Percentiles rank a stretch among this genome's conserved stretches.
phyloP scores from a whole-genome alignment of 2,797 vertebrate genomes.

The Oophaga sylvatica region DNA sequence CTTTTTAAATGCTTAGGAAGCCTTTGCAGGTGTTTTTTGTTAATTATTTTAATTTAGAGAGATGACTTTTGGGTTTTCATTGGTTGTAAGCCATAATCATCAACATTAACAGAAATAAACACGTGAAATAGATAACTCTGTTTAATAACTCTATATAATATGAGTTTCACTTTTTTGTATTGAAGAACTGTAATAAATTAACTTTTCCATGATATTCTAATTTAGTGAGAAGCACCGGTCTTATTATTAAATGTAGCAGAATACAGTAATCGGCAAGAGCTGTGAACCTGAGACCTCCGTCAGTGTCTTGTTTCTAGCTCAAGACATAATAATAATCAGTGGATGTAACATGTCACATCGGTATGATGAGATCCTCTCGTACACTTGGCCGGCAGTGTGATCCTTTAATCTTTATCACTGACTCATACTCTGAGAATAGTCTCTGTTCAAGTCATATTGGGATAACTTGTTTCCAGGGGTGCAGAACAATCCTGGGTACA shows the following conservation, averaged over 20 bases:
- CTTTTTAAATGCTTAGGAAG: too few species aligned
- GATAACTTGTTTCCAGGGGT: not conserved
- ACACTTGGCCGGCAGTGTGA: not conserved
- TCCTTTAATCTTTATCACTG: slow-evolving; percentile 5
- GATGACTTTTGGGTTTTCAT: too few species aligned
- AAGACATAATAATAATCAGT: not conserved
- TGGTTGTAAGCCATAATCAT: too few species aligned
- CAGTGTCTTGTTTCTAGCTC: not conserved
- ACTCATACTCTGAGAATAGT: slow-evolving; percentile 28
- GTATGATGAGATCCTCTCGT: not conserved
- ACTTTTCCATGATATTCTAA: too few species aligned
- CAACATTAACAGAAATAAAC: too few species aligned
- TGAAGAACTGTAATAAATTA: too few species aligned
- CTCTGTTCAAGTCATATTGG: not conserved
- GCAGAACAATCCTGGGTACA: not conserved
- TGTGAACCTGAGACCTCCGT: not conserved
- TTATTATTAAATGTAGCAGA: not conserved
- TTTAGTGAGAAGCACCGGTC: not conserved
- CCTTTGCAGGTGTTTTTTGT: too few species aligned
- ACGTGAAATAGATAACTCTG: too few species aligned
- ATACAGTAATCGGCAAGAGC: not conserved
- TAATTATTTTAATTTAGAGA: too few species aligned
- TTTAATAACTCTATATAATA: too few species aligned
- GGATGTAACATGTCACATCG: not conserved
- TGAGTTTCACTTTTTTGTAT: too few species aligned